Conservation (phyloP, 2,113 vertebrate genomes). For the Ictalurus furcatus region DNA sequence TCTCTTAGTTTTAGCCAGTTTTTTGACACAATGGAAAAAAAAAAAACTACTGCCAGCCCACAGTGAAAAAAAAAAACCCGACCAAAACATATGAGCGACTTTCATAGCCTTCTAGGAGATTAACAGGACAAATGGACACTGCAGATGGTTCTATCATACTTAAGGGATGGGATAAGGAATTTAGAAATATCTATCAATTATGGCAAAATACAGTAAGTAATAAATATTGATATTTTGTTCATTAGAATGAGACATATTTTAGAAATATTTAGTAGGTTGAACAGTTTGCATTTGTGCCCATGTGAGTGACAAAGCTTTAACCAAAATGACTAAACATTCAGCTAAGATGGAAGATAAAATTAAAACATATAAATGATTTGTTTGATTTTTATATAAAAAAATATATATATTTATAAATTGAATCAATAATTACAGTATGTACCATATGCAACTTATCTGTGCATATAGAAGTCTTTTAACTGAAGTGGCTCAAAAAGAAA, state of each 20-base stretch:
- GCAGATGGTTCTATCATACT: conserved; percentile 11
- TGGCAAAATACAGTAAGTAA: neutral
- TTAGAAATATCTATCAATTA: neutral
- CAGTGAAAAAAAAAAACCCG: conserved; percentile 59
- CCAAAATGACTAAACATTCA: neutral
- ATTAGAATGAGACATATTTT: neutral
- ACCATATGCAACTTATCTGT: neutral
- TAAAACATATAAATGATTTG: neutral
- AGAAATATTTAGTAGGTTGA: neutral
- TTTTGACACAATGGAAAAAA: conserved; percentile 71
- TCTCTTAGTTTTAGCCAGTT: conserved; percentile 52
- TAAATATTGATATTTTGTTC: neutral
- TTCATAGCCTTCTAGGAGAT: conserved; percentile 63
- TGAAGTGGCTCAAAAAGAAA: neutral
- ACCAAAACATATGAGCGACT: neutral
- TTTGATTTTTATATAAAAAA: neutral
- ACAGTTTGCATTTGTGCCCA: neutral
- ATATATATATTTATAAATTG: neutral
- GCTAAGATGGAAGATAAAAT: neutral
- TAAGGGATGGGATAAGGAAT: neutral
- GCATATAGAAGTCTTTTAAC: neutral
- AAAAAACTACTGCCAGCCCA: conserved; percentile 51
- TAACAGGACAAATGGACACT: conserved; percentile 53
- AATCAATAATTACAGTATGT: neutral
- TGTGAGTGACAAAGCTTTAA: neutral